A percentile compares a stretch with the other conserved stretches of the same genome.
These are phyloP conservation scores for Drosophila stalkeri DNA, from an alignment of 2,888 invertebrate genomes.

Conservation along the genomic window DNA sequence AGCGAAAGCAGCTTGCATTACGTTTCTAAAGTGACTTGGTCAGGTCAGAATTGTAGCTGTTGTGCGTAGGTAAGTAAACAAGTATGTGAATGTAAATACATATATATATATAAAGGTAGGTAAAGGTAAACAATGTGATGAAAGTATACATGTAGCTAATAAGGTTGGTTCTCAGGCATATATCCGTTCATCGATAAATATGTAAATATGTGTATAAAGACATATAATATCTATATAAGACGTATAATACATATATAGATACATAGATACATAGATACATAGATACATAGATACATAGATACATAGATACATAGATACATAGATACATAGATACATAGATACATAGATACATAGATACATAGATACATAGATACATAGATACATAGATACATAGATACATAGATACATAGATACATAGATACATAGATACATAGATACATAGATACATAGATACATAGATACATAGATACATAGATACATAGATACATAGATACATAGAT, in stretches of 20 bases:
- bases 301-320: background rate
- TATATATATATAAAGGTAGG: background rate
- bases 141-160: background rate
- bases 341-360: slow-evolving; percentile 2
- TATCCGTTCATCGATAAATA: too few relatives aligned
- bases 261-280: background rate
- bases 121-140: background rate
- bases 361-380: background rate
- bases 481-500: background rate
- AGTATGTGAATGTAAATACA: too few relatives aligned
- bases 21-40: slow-evolving; percentile 20
- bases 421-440: slow-evolving; percentile 1
- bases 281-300: background rate
- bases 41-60: slow-evolving; percentile 19
- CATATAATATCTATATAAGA: too few relatives aligned
- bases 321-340: slow-evolving; percentile 1
- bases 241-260: background rate
- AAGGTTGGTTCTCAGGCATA: background rate
- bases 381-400: slow-evolving; percentile 1
- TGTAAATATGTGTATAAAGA: too few relatives aligned
- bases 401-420: background rate
- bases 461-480: background rate
- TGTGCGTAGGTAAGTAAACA: background rate
- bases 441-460: slow-evolving; percentile 1
- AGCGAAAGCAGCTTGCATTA: background rate